Evolutionary conservation across 2,888 invertebrate genomes (phyloP), one percentile per base, ranked within the genome.

Genomic region (Leucoma salicis): DNA sequence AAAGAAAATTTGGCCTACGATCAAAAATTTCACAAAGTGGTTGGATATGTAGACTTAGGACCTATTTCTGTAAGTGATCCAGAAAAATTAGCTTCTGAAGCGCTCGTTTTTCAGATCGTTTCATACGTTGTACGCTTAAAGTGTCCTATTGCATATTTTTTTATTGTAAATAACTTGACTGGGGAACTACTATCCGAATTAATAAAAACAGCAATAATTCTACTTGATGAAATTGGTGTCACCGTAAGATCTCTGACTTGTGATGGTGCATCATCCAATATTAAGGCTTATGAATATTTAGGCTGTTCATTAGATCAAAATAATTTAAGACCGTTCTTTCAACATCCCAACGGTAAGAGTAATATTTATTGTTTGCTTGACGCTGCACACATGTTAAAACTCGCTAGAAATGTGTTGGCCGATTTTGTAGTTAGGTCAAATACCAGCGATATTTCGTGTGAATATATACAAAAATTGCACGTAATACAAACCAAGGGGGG

Each of bases 391-490:
- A 37, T 37, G 37, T 6, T 37, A 10, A 31, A 37, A 31, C 14
- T 37, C 1, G 31, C 37, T 6, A 8, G 37, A 24, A 37, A 37
- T 24, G 31, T 37, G 8, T 31, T 37, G 2, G 31, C 31, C 1
- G 31, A 37, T n/a, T 14, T 10, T 14, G n/a, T 10, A 14, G 2
- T 37, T 1, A 37, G n/a, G 13, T 42, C 46, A 1, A n/a, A 32
- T 12, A 39, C n/a, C 10, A 42, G 46, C 5, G 12, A 42, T 14
- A 44, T 42, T 13, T 14, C 29, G 11, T 50, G 46, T 39, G 11
- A 44, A 18, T 57, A 32, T 24, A 12, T 53, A 8, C 27, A 37
- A 35, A 29, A 44, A 31, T 32, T 57, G 15, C 42, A 52, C n/a
- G 12, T 31, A 24, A 18, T 54, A 7, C 57, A 56, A 48, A 37